phyloP scores from a whole-genome alignment of 2,113 vertebrate genomes.

The Nannospalax galili region DNA sequence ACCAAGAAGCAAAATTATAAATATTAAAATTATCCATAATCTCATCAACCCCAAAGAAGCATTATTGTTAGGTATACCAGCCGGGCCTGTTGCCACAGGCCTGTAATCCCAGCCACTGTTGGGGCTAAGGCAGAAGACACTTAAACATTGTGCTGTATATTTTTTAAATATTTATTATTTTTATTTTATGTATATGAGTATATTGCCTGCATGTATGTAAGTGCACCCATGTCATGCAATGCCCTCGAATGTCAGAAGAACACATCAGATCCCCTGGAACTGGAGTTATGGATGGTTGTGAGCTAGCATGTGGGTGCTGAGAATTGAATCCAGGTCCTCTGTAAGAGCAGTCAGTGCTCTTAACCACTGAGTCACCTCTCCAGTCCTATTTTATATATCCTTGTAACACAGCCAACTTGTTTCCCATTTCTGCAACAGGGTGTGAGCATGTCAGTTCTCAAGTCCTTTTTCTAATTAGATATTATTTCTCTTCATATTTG shows the following conservation, averaged over 20 bases:
- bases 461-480: background rate
- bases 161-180: background rate
- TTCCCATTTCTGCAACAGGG: background rate
- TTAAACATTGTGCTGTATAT: background rate
- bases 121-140: background rate
- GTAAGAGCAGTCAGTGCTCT: background rate
- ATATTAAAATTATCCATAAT: conserved; percentile 47
- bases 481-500: background rate
- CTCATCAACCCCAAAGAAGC: conserved; percentile 28
- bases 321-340: background rate
- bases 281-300: background rate
- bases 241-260: background rate
- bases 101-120: background rate
- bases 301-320: too few species aligned
- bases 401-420: background rate
- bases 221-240: too few species aligned
- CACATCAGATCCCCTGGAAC: background rate
- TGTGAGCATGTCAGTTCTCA: background rate
- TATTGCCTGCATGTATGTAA: too few species aligned
- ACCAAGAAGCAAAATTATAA: conserved; percentile 34
- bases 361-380: background rate
- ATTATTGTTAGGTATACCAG: background rate
- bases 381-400: background rate
- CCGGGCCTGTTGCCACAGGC: background rate
- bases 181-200: background rate